Evolutionary conservation across 1,140 invertebrate species (phyloP).

Genomic region (Drosophila kanapiae): DNA sequence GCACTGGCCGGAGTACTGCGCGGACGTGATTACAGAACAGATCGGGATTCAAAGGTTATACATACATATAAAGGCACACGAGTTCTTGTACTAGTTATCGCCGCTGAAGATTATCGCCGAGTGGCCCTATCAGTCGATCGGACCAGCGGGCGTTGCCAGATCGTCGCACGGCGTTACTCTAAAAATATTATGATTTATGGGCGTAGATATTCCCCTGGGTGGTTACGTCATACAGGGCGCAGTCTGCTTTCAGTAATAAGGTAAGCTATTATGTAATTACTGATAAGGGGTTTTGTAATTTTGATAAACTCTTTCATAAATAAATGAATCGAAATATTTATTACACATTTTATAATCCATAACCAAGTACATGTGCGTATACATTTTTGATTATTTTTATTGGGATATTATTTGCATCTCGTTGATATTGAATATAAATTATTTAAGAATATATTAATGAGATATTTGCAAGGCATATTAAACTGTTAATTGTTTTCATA

Average conservation of each 20-base stretch:
- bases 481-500: neutral
- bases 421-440: neutral
- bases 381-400: neutral
- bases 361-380: neutral
- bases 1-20: constrained; percentile 23
- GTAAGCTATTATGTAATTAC: neutral
- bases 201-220: neutral
- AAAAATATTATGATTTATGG: constrained; percentile 13
- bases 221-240: neutral
- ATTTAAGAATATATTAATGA: neutral
- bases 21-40: constrained; percentile 42
- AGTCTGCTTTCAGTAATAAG: neutral
- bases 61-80: constrained; percentile 41
- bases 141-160: constrained; percentile 13
- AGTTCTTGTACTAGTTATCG: constrained; percentile 49
- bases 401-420: neutral
- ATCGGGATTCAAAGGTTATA: constrained; percentile 38
- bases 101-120: constrained; percentile 34
- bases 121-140: constrained; percentile 35
- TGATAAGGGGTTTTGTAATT: neutral
- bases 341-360: neutral
- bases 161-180: neutral
- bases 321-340: too few species aligned
- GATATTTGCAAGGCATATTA: too few species aligned
- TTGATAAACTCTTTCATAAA: neutral